Conservation (phyloP, 2,113 vertebrate species). For the Serilophus lunatus region DNA sequence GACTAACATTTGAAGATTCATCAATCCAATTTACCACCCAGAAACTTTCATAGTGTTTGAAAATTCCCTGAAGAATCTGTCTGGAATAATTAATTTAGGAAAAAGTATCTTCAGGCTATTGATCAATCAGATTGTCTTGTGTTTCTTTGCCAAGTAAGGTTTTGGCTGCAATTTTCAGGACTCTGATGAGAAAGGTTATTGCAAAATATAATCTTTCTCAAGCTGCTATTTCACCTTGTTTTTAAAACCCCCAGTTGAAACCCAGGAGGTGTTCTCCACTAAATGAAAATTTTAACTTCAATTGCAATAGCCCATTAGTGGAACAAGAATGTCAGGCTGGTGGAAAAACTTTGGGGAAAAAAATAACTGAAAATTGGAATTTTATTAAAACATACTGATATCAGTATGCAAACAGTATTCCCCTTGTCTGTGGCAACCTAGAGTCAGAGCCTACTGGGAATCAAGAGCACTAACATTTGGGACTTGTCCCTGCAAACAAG, state of each 20-base stretch:
- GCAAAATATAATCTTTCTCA: not conserved
- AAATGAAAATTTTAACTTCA: not conserved
- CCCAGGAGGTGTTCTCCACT: not conserved
- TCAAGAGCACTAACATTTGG: not conserved
- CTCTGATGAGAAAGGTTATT: not conserved
- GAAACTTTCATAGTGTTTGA: not conserved
- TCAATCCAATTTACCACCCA: not conserved
- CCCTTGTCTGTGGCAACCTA: not conserved
- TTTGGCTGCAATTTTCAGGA: not conserved
- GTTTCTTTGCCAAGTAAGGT: not conserved
- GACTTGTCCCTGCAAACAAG: not conserved
- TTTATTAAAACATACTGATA: not conserved
- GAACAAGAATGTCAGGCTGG: not conserved
- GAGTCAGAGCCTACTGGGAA: not conserved
- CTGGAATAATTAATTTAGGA: not conserved
- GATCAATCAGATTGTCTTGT: not conserved
- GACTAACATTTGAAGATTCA: constrained; percentile 12
- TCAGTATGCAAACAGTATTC: not conserved
- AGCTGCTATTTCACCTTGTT: not conserved
- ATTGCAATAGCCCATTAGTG: not conserved
- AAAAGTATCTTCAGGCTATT: not conserved
- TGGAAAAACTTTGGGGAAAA: not conserved
- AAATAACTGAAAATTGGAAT: not conserved
- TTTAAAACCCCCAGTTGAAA: not conserved
- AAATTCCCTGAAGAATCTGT: not conserved